phyloP scores from a whole-genome alignment of 2,797 vertebrate species.

The Serranus cabrilla region DNA sequence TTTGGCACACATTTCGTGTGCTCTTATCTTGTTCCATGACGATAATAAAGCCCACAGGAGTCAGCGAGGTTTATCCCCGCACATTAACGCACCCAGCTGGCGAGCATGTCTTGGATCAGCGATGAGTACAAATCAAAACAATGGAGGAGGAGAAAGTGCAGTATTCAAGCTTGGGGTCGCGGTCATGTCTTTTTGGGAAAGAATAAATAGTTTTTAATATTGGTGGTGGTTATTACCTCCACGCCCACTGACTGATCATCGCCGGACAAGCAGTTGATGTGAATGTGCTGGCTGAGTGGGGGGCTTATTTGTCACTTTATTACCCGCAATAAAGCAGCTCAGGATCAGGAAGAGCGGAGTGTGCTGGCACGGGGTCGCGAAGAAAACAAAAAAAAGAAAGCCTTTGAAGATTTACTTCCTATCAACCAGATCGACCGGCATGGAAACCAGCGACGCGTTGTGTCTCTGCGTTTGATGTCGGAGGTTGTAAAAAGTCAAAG shows the following conservation, averaged over 20 bases:
- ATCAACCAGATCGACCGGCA: slow-evolving; percentile 71
- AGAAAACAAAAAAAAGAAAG: slow-evolving; percentile 46
- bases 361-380: slow-evolving; percentile 69
- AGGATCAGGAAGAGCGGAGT: slow-evolving; percentile 59
- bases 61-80: neutral
- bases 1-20: neutral
- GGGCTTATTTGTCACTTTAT: slow-evolving; percentile 68
- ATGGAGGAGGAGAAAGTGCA: neutral
- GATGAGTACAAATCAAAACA: neutral
- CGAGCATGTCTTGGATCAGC: too few species aligned
- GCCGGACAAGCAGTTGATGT: slow-evolving; percentile 15
- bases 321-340: slow-evolving; percentile 69
- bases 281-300: slow-evolving; percentile 1
- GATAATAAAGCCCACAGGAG: neutral
- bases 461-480: slow-evolving; percentile 71
- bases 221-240: neutral
- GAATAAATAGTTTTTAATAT: slow-evolving; percentile 6
- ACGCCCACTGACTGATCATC: slow-evolving; percentile 5
- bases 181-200: neutral
- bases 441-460: slow-evolving; percentile 62
- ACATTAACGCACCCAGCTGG: neutral
- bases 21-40: neutral
- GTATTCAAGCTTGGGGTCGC: neutral
- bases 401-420: slow-evolving; percentile 80
- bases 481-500: slow-evolving; percentile 62